Conservation (phyloP, 53 echinoderm and acorn worm species). For the Temnopleurus reevesii region DNA sequence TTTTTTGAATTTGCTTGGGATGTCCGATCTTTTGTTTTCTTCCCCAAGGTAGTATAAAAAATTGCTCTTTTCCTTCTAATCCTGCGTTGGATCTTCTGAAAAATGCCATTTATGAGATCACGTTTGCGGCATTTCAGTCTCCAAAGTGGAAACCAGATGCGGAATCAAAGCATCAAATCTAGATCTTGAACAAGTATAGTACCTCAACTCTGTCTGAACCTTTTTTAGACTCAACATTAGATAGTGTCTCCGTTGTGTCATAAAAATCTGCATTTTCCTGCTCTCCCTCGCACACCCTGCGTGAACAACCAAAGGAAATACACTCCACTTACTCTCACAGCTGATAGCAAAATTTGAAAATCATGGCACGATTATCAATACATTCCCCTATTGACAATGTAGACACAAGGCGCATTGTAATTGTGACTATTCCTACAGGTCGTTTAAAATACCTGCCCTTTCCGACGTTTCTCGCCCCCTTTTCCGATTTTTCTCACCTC, state of each 20-base stretch:
- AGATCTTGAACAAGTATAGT: slow-evolving; percentile 9
- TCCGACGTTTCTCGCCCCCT: background rate
- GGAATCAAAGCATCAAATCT: background rate
- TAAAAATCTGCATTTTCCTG: background rate
- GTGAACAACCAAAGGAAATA: slow-evolving; percentile 18
- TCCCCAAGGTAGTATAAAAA: slow-evolving; percentile 6
- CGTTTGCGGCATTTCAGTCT: background rate
- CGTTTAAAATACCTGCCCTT: slow-evolving; percentile 4
- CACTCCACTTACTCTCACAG: slow-evolving; percentile 4
- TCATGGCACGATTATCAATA: background rate
- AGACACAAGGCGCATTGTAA: background rate
- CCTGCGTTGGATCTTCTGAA: background rate
- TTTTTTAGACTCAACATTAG: background rate
- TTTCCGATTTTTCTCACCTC: too few species aligned
- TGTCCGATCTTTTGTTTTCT: background rate
- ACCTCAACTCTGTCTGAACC: slow-evolving; percentile 1
- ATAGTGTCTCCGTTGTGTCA: background rate
- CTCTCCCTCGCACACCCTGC: background rate
- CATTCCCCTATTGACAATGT: background rate
- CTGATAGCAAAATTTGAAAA: background rate
- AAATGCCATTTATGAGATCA: background rate
- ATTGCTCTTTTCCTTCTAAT: slow-evolving; percentile 18
- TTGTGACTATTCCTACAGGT: background rate
- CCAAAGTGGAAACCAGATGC: background rate
- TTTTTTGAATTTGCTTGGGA: background rate